Conservation (phyloP, 2,113 vertebrate species). For the Ptychochromis oligacanthus region DNA sequence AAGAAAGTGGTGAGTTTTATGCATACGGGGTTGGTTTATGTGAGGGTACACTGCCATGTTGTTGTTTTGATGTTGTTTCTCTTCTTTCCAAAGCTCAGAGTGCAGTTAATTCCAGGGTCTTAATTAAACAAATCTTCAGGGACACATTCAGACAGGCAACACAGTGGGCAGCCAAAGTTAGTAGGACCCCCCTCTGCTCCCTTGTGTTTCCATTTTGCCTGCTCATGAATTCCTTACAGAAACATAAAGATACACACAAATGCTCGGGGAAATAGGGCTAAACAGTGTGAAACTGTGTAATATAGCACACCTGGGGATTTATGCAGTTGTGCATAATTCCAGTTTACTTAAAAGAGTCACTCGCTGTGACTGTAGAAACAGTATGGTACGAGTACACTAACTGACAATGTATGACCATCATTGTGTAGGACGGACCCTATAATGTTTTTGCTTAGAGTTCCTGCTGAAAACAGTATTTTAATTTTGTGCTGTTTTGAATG, state of each 20-base stretch:
- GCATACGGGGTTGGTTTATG: conserved; percentile 21
- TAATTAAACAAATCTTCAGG: conserved; percentile 75
- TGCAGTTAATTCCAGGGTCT: conserved; percentile 59
- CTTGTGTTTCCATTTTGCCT: conserved; percentile 33
- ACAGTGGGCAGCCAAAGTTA: conserved; percentile 55
- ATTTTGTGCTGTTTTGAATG: not conserved
- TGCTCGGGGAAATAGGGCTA: not conserved
- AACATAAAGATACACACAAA: conserved; percentile 18
- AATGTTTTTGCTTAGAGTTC: not conserved
- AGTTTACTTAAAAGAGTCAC: not conserved
- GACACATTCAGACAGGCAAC: conserved; percentile 63
- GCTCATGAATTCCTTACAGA: conserved; percentile 40
- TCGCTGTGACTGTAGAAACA: conserved; percentile 7
- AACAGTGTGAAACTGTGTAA: conserved; percentile 28
- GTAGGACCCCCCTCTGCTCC: conserved; percentile 30
- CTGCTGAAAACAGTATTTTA: not conserved
- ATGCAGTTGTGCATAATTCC: not conserved
- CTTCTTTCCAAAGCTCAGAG: conserved; percentile 55
- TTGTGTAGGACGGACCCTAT: not conserved
- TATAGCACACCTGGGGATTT: conserved; percentile 28
- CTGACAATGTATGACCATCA: not conserved
- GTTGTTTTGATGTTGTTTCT: conserved; percentile 69
- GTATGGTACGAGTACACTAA: not conserved
- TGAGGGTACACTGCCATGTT: conserved; percentile 48
- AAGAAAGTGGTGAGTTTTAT: conserved; percentile 30